Evolutionary conservation across 2,797 vertebrate genomes (phyloP), one percentile per base, ranked within the genome.

Genomic region (Labroides dimidiatus): DNA sequence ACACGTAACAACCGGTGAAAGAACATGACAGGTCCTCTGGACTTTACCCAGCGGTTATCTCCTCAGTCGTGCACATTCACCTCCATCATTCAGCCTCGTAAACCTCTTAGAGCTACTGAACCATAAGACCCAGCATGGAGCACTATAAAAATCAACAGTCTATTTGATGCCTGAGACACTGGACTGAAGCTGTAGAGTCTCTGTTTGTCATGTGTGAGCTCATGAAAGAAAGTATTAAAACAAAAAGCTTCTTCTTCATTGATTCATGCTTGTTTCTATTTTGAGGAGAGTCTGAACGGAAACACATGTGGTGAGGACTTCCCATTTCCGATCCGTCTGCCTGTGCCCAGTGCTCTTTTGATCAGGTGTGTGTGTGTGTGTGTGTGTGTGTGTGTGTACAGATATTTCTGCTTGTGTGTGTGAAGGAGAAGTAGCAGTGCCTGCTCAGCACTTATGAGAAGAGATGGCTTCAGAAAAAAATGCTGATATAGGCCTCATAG

Each of bases 281-380:
- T 69, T 19, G 10, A 48, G 52, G 43, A 43, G 52, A 59, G 39
- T 39, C 50, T 49, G 27, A 82, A 47, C 24, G 73, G 87, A 88
- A 91, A 60, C 78, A 24, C 87, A 82, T 7, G 67, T 79, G 84
- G 87, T 19, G 89, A 78, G 58, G 55, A 82, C 82, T 92, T 94
- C 92, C 92, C 86, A 83, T 89, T 93, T 87, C 78, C 58, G 69
- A 73, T 67, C n/a, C 11, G 63, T 36, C 59, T 69, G 80, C 17
- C 55, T 77, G 80, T 70, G 80, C 69, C 64, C 67, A 66, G 71
- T 24, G 17, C 48, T 70, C 67, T 20, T 83, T 80, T 71, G 66
- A 81, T 84, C 79, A 87, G 65, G 65, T 79, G 65, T 56, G 45
- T 63, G 61, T 64, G 69, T 47, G 50, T n/a, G 61, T 27, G 3